Base-by-base conservation (phyloP, 1,140 invertebrate genomes). In the Drosophila melanica region DNA sequence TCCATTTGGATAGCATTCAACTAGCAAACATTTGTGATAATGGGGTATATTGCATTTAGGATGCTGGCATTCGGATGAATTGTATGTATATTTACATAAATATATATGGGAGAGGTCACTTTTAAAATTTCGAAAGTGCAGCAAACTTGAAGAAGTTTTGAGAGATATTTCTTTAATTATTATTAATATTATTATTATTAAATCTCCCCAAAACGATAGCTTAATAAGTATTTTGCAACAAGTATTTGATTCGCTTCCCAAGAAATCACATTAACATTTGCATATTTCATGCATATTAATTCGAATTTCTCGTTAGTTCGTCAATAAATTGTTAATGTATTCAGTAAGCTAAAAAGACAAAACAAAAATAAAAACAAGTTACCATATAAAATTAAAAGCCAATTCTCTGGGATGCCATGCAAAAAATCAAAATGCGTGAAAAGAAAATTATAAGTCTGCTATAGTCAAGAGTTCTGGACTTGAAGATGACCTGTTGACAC, bases 311-410 rank as follows among this genome's bases (percentile, higher is more conserved):
- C 23, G 63, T 53, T 71, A 74, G 60, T 63, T 63, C 53, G 73
- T 23, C 66, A 81, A 65, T 60, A 73, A 76, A 60, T 70, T 81
- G 71, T 65, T 82, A 64, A 76, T 72, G 76, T 79, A 67, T 62
- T 41, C 55, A 69, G 42, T 47, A 65, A 48, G 64, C 37, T 37
- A 51, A 57, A 51, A 77, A 44, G 50, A 10, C 27, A 39, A 20
- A 27, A 27, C 27, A 9, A 16, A 37, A 33, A 45, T 35, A 35
- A 35, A 18, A 27, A 68, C 48, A 75, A 72, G 45, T 59, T 69
- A 20, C 20, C 44, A 39, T 45, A 23, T 47, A 23, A 67, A 74
- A 78, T 86, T 86, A 78, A 86, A 81, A 81, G 78, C 41, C 57
- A 81, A 87, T 81, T 72, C 86, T 48, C 48, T 35, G 12, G 10